These are phyloP conservation scores for Drosophila aldrichi DNA, from an alignment of 2,888 invertebrate species.

Conservation along the genomic window DNA sequence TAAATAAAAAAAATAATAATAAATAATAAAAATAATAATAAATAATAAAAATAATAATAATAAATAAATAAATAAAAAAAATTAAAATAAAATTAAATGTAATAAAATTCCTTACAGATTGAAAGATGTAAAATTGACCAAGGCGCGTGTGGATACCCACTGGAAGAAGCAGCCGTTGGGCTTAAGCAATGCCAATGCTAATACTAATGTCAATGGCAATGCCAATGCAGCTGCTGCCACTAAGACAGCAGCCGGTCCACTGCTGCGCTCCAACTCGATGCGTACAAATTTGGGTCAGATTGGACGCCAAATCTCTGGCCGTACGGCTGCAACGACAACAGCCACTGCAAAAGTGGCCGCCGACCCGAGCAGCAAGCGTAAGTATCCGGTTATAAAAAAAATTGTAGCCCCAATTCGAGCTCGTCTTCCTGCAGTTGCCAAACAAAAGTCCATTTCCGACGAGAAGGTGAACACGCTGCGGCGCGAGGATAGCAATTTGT, in stretches of 20 bases:
- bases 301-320: slow-evolving; percentile 34
- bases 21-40: no score
- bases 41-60: neutral
- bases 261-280: slow-evolving; percentile 79
- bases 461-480: slow-evolving; percentile 65
- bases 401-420: neutral
- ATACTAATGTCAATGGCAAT: neutral
- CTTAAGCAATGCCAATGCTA: slow-evolving; percentile 31
- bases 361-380: slow-evolving; percentile 46
- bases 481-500: slow-evolving; percentile 84
- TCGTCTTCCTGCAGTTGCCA: slow-evolving; percentile 23
- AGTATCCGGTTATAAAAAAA: slow-evolving; percentile 29
- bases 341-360: slow-evolving; percentile 75
- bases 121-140: slow-evolving; percentile 79
- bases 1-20: neutral
- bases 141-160: slow-evolving; percentile 84
- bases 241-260: slow-evolving; percentile 21
- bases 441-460: slow-evolving; percentile 41
- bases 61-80: no score
- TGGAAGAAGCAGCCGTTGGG: slow-evolving; percentile 81
- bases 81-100: no score
- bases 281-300: slow-evolving; percentile 49
- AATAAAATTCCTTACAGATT: slow-evolving; percentile 42
- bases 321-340: slow-evolving; percentile 62
- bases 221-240: slow-evolving; percentile 11